These are phyloP conservation scores for Prolemur simus DNA, from an alignment of 2,113 vertebrate genomes.

Conservation along the genomic window DNA sequence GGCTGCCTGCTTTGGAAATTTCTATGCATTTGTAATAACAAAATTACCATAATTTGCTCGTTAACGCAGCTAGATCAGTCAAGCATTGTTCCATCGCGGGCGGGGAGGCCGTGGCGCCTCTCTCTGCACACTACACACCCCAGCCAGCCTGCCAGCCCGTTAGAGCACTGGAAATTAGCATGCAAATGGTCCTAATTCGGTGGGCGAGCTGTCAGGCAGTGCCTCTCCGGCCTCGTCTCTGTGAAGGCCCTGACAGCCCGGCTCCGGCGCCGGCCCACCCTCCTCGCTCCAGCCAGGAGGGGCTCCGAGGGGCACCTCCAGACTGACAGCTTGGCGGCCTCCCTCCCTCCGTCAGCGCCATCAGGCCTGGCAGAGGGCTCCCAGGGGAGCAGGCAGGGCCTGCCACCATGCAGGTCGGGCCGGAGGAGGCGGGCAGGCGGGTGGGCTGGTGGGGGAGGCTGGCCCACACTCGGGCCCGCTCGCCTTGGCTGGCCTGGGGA, in stretches of 20 bases:
- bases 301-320: slow-evolving; percentile 85
- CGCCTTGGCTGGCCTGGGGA: not conserved
- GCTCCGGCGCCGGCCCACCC: slow-evolving; percentile 82
- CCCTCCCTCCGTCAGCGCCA: slow-evolving; percentile 75
- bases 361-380: slow-evolving; percentile 75
- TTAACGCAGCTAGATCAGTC: slow-evolving; percentile 91
- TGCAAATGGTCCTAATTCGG: slow-evolving; percentile 91
- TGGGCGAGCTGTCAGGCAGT: slow-evolving; percentile 87
- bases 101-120: slow-evolving; percentile 77
- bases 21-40: slow-evolving; percentile 94
- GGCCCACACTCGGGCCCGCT: not conserved
- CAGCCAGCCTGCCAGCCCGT: slow-evolving; percentile 86
- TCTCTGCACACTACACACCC: slow-evolving; percentile 77
- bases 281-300: slow-evolving; percentile 84
- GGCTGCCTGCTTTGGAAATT: slow-evolving; percentile 88
- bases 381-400: slow-evolving; percentile 70
- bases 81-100: slow-evolving; percentile 88
- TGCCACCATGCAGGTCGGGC: slow-evolving; percentile 68
- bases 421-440: not conserved
- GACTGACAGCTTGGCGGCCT: slow-evolving; percentile 87
- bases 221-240: slow-evolving; percentile 83
- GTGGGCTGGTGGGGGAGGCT: slow-evolving; percentile 3
- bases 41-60: slow-evolving; percentile 93
- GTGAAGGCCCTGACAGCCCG: slow-evolving; percentile 89
- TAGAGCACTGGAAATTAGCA: slow-evolving; percentile 88